These are phyloP conservation scores for Meloidogyne floridensis DNA, from an alignment of 1,140 invertebrate genomes.

Conservation along the genomic window DNA sequence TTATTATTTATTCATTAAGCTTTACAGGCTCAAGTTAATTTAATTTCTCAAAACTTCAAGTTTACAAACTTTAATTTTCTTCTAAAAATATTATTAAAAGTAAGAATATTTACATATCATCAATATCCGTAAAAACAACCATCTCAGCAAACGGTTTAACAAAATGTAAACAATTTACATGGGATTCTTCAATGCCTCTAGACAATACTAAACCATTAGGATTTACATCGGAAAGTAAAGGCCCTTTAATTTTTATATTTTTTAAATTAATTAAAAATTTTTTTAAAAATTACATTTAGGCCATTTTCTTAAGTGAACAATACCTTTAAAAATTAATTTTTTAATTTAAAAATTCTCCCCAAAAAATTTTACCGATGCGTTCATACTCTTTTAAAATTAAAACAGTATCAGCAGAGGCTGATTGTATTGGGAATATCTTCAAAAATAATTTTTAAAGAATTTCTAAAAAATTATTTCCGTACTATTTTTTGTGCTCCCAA, in stretches of 20 bases:
- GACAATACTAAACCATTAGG: constrained; percentile 65
- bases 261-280: no score
- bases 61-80: constrained; percentile 31
- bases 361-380: constrained; percentile 40
- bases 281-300: constrained; percentile 49
- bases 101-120: constrained; percentile 51
- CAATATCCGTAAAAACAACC: constrained; percentile 65
- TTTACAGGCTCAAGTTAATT: no score
- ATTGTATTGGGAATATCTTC: constrained; percentile 63
- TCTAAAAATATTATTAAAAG: constrained; percentile 44
- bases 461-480: background rate
- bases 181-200: constrained; percentile 61
- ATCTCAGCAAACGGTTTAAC: constrained; percentile 63
- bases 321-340: constrained; percentile 43
- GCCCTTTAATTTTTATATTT: constrained; percentile 33
- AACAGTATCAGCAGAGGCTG: constrained; percentile 55
- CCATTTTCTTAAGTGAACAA: constrained; percentile 61
- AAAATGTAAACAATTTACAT: constrained; percentile 60
- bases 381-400: constrained; percentile 60
- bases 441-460: constrained; percentile 33
- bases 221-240: constrained; percentile 63
- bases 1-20: no score
- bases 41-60: background rate
- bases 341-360: background rate
- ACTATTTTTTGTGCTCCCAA: constrained; percentile 63